A percentile compares a stretch with the other conserved stretches of the same genome.
These are phyloP conservation scores for Dendrocopos noguchii DNA, from an alignment of 2,113 vertebrate genomes.

Conservation along the genomic window DNA sequence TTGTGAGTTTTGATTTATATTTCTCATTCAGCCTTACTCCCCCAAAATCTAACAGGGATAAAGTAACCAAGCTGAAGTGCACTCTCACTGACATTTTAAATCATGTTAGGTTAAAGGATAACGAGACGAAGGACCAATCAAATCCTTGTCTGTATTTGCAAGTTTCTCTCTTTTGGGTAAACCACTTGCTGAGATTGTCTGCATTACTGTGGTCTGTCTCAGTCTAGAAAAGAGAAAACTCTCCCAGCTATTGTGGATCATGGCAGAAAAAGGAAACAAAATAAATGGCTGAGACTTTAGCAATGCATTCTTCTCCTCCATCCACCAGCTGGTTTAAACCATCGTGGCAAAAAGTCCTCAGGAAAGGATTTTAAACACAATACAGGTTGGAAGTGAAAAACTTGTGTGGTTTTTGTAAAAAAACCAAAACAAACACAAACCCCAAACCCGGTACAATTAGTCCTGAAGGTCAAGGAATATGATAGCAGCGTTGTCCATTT, in stretches of 20 bases:
- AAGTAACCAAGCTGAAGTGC: neutral
- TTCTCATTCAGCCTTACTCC: neutral
- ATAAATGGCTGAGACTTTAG: conserved; percentile 44
- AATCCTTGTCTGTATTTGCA: conserved; percentile 5
- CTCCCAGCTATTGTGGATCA: conserved; percentile 42
- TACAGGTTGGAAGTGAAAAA: conserved; percentile 35
- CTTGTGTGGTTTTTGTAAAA: neutral
- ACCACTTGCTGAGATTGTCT: conserved; percentile 64
- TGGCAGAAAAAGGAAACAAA: conserved; percentile 62
- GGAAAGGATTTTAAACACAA: conserved; percentile 17
- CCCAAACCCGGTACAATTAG: conserved; percentile 22
- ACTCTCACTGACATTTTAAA: neutral
- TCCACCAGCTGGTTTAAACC: conserved; percentile 24
- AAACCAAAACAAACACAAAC: too few relatives aligned
- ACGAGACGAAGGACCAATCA: conserved; percentile 9
- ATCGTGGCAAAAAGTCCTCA: conserved; percentile 28
- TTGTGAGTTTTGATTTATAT: neutral
- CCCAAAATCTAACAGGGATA: neutral
- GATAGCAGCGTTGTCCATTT: neutral
- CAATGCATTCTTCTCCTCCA: conserved; percentile 36
- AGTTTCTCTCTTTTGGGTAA: conserved; percentile 46
- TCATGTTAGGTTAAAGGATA: neutral
- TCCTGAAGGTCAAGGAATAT: neutral
- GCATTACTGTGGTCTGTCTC: conserved; percentile 68
- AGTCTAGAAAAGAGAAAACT: conserved; percentile 62